Conservation (phyloP, 1,140 invertebrate species). For the Drosophila sp. region DNA sequence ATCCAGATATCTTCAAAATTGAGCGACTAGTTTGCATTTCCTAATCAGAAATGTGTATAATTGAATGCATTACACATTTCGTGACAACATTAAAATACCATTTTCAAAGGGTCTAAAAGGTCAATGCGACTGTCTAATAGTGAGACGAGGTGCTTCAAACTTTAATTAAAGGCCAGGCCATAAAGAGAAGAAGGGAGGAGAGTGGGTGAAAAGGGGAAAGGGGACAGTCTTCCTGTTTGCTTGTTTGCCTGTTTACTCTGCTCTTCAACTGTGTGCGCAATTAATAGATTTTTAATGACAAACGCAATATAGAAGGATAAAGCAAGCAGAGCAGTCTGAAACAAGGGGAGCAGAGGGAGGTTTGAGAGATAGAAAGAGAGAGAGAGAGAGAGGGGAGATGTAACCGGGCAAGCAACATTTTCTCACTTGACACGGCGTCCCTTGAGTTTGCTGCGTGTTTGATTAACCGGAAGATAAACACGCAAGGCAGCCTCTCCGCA, state of each 20-base stretch:
- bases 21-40: too few species aligned
- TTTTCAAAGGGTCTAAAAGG: slow-evolving; percentile 13
- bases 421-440: slow-evolving; percentile 53
- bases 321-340: background rate
- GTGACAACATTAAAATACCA: too few species aligned
- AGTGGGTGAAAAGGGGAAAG: background rate
- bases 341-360: background rate
- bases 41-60: too few species aligned
- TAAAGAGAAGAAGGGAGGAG: background rate
- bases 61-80: too few species aligned
- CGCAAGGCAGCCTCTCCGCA: slow-evolving; percentile 53
- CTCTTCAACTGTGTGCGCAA: slow-evolving; percentile 73
- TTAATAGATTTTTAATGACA: slow-evolving; percentile 82
- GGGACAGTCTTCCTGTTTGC: slow-evolving; percentile 14
- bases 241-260: slow-evolving; percentile 60
- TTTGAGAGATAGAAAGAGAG: background rate
- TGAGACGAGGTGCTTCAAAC: slow-evolving; percentile 54
- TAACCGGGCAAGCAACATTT: slow-evolving; percentile 22
- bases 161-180: slow-evolving; percentile 48
- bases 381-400: background rate
- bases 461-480: slow-evolving; percentile 83
- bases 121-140: slow-evolving; percentile 49
- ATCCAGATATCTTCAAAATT: too few species aligned
- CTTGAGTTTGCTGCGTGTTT: slow-evolving; percentile 75
- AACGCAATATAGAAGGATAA: slow-evolving; percentile 39